phyloP scores from a whole-genome alignment of 2,797 vertebrate genomes.

The Nyctibius grandis region DNA sequence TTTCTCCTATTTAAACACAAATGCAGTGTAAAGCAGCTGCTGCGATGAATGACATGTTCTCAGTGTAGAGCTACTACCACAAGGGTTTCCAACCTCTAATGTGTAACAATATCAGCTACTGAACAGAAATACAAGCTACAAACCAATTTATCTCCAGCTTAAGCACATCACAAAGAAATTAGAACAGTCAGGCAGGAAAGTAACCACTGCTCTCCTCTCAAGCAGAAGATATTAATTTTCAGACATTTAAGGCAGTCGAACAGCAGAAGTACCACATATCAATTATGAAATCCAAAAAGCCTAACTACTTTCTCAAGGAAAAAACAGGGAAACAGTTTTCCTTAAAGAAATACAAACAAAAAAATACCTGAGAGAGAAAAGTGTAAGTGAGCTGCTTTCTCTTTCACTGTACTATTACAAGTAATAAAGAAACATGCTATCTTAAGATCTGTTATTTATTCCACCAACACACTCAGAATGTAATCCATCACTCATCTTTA shows the following conservation, averaged over 20 bases:
- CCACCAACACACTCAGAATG: neutral
- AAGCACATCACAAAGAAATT: neutral
- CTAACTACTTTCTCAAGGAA: neutral
- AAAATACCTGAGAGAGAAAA: neutral
- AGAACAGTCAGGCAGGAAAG: neutral
- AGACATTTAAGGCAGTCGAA: neutral
- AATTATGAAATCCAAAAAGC: neutral
- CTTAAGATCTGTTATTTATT: neutral
- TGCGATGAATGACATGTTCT: constrained; percentile 61
- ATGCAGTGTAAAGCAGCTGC: constrained; percentile 50
- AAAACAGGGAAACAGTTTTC: neutral
- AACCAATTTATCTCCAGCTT: neutral
- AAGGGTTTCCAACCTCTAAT: constrained; percentile 7
- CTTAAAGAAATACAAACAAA: neutral
- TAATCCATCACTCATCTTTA: neutral
- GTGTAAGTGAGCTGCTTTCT: neutral
- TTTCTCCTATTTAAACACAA: constrained; percentile 67
- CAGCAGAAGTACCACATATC: neutral
- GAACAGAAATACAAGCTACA: constrained; percentile 45
- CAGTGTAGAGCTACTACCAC: constrained; percentile 42
- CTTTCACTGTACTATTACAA: neutral
- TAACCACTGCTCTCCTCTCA: neutral
- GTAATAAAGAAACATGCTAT: neutral
- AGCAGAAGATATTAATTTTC: neutral
- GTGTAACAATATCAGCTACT: constrained; percentile 10